These are phyloP conservation scores for Tenthredo notha DNA, from an alignment of 2,888 invertebrate species.

Conservation along the genomic window DNA sequence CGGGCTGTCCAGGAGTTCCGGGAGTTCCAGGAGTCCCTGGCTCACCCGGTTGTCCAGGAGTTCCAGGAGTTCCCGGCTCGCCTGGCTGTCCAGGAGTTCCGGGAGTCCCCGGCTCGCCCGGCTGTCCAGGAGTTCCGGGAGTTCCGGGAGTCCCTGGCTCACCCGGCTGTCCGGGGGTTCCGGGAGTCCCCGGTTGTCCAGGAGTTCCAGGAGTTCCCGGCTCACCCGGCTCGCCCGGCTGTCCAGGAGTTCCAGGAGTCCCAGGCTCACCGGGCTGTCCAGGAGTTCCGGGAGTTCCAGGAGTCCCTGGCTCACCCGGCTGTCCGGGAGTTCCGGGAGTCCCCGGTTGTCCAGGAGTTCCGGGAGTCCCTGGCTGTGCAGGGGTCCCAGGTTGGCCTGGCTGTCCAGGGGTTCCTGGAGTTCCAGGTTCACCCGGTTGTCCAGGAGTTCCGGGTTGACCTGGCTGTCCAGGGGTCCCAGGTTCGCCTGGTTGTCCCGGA, in stretches of 20 bases:
- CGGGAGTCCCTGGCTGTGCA: background rate
- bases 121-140: conserved; percentile 40
- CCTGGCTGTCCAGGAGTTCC: conserved; percentile 29
- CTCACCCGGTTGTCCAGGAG: conserved; percentile 51
- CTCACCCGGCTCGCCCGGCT: conserved; percentile 43
- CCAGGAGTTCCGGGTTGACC: conserved; percentile 48
- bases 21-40: conserved; percentile 18
- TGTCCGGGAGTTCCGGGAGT: conserved; percentile 26
- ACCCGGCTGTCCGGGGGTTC: conserved; percentile 27
- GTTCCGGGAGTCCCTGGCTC: conserved; percentile 20
- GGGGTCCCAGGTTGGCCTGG: conserved; percentile 44
- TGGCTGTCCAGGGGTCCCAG: conserved; percentile 7
- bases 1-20: conserved; percentile 48
- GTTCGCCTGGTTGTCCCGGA: no score
- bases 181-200: background rate
- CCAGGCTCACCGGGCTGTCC: background rate
- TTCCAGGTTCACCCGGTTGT: conserved; percentile 45
- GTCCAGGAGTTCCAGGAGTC: background rate
- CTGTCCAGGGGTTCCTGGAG: conserved; percentile 49
- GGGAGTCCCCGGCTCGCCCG: conserved; percentile 30
- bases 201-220: background rate
- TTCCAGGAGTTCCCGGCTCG: conserved; percentile 11
- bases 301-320: conserved; percentile 58
- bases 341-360: conserved; percentile 52
- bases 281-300: conserved; percentile 46